Evolutionary conservation across 2,113 vertebrate genomes (phyloP).

Genomic region (Axis porcinus): DNA sequence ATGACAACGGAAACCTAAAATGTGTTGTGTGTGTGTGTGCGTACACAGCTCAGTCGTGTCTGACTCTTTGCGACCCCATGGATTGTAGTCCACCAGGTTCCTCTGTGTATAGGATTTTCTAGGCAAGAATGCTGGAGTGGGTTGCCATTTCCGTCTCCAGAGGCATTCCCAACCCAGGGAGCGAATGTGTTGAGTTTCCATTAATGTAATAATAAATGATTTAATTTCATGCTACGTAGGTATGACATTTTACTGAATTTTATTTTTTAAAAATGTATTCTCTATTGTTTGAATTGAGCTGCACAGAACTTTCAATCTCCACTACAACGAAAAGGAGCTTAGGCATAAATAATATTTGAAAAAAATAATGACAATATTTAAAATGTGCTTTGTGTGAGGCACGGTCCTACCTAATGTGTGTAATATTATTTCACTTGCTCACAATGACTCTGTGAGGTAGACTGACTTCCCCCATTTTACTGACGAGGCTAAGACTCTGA

Average conservation of each 20-base stretch:
- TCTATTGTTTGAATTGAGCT: background rate
- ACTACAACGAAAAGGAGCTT: background rate
- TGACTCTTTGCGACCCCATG: background rate
- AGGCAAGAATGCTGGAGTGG: background rate
- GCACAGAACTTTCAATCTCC: background rate
- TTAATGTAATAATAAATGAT: constrained; percentile 17
- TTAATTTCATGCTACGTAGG: background rate
- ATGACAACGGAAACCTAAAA: background rate
- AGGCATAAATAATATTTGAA: background rate
- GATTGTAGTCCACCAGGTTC: background rate
- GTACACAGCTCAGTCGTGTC: background rate
- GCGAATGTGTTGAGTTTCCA: background rate
- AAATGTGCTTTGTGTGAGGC: background rate
- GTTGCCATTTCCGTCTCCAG: background rate
- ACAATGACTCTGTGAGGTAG: background rate
- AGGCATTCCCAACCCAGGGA: background rate
- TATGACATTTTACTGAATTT: background rate
- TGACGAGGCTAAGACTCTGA: background rate
- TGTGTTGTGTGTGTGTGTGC: background rate
- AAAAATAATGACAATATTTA: background rate
- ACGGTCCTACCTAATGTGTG: background rate
- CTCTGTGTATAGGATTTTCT: background rate
- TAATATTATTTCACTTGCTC: background rate
- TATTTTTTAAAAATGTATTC: background rate
- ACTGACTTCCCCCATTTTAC: background rate